Percentiles rank a stretch among this genome's conserved stretches.
These are phyloP conservation scores for human (Homo sapiens) DNA, from an alignment of 2,113 vertebrate genomes.

Conservation along the genomic window GRCh38 chr7:51766001-51766500, in stretches of 20 bases:
- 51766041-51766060: background rate
- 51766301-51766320: background rate
- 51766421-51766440: background rate
- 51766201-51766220: accelerated
- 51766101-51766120: accelerated
- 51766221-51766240: background rate
- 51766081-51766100: background rate
- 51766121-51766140: background rate
- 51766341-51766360: background rate
- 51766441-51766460: background rate
- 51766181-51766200: accelerated
- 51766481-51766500: background rate
- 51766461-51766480: background rate
- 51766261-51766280: background rate
- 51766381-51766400: background rate
- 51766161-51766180: accelerated
- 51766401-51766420: background rate
- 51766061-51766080: background rate
- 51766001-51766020: background rate
- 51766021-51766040: background rate
- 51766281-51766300: background rate
- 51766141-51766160: accelerated
- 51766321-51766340: background rate
- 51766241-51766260: background rate
- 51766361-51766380: background rate